Conservation (phyloP, 2,888 invertebrate species). For the Brachypalpus laphriformis region DNA sequence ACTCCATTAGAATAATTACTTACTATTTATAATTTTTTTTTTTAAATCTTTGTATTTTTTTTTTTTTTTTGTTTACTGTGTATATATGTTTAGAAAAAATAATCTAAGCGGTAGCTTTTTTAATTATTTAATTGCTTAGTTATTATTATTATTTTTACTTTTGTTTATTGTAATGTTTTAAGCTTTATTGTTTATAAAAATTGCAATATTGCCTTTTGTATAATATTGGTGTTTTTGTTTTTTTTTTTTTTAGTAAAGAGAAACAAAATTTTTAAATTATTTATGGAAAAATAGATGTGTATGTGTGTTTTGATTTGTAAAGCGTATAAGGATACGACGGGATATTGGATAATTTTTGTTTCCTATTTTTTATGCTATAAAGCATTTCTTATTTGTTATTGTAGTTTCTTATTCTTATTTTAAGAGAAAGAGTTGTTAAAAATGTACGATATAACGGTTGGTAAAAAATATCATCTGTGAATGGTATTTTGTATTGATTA, state of each 20-base stretch:
- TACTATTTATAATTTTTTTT: slow-evolving; percentile 42
- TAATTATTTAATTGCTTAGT: slow-evolving; percentile 26
- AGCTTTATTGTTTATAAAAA: slow-evolving; percentile 45
- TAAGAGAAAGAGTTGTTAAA: background rate
- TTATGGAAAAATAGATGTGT: slow-evolving; percentile 38
- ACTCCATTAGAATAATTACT: slow-evolving; percentile 68
- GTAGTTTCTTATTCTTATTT: background rate
- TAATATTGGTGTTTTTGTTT: slow-evolving; percentile 46
- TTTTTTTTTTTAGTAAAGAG: slow-evolving; percentile 15
- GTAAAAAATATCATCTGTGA: background rate
- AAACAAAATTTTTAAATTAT: slow-evolving; percentile 23
- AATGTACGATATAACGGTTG: background rate
- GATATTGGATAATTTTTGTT: slow-evolving; percentile 35
- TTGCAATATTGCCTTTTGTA: slow-evolving; percentile 48
- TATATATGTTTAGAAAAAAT: slow-evolving; percentile 62
- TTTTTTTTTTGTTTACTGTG: slow-evolving; percentile 26
- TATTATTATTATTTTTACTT: slow-evolving; percentile 8
- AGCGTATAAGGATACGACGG: slow-evolving; percentile 63
- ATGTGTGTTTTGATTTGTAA: slow-evolving; percentile 28
- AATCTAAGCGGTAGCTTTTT: slow-evolving; percentile 38
- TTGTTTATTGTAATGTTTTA: slow-evolving; percentile 30
- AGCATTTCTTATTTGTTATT: slow-evolving; percentile 1
- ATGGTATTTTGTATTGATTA: background rate
- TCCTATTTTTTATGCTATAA: background rate
- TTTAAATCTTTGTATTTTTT: slow-evolving; percentile 17